Percentiles rank a stretch among this genome's conserved stretches.
phyloP scores from a whole-genome alignment of 2,797 vertebrate genomes.

The Ammospiza maritima region DNA sequence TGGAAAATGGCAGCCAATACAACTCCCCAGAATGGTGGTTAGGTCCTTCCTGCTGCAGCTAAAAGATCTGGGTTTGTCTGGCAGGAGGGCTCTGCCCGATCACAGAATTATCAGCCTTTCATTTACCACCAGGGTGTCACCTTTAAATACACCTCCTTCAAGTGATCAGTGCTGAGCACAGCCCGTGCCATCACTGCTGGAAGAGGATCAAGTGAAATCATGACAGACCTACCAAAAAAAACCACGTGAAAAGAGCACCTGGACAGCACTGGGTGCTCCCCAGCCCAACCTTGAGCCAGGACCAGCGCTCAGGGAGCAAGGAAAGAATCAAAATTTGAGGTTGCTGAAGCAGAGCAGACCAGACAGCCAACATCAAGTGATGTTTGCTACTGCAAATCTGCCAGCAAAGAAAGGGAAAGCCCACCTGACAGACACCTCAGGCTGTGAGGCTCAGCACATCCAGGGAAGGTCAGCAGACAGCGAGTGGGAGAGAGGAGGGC shows the following conservation, averaged over 20 bases:
- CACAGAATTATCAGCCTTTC: slow-evolving; percentile 2
- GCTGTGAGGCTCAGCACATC: background rate
- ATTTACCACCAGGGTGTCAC: slow-evolving; percentile 34
- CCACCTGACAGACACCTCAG: background rate
- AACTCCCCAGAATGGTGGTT: background rate
- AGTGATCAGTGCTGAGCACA: background rate
- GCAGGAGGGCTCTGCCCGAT: background rate
- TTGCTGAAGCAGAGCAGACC: background rate
- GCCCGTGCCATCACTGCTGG: background rate
- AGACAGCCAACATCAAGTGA: background rate
- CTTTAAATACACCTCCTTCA: background rate
- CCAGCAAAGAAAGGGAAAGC: background rate
- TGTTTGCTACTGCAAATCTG: background rate
- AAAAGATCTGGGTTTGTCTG: background rate
- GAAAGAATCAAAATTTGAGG: background rate
- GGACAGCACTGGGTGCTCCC: background rate
- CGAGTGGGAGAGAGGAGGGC: accelerated
- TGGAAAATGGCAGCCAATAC: background rate
- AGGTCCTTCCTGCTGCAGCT: background rate
- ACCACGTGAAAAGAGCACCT: accelerated
- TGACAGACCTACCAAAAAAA: background rate
- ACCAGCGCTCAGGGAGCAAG: accelerated
- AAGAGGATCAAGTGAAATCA: background rate
- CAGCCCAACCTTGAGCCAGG: accelerated
- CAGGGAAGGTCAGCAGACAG: background rate